Base-by-base conservation (phyloP, 2,888 invertebrate species). In the Alviniconcha strummeri region DNA sequence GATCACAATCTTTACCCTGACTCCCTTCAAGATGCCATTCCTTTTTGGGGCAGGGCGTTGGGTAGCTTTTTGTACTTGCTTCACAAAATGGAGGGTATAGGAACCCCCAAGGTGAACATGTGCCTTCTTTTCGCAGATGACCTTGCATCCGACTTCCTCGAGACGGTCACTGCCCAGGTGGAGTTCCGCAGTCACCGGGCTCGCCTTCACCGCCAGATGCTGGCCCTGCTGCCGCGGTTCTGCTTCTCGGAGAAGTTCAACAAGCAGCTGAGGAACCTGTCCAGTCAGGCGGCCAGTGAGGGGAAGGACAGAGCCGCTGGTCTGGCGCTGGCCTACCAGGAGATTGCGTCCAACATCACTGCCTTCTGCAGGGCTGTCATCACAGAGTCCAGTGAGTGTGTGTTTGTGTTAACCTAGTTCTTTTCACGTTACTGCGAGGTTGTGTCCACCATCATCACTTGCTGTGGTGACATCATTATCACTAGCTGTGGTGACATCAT, bases 181-280 rank as follows among this genome's bases (percentile, higher is more conserved):
- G 93, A 93, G 89, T 91, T 92, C 85, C 87, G 89, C 80, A 91
- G 92, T 83, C 92, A 92, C 76, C 86, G 93, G 15, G 95, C 95
- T 89, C 95, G 97, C 15, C 94, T 97, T 85, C 96, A 96, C 91
- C 95, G 96, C 87, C 95, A 97, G 72, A 96, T 97, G 96, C 93
- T 97, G 83, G 95, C 96, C 0, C 94, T 97, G 81, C 95, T 97
- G 86, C 95, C 96, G 5, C 95, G 96, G 85, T 97, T 97, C 88
- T 89, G 90, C 81, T 88, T 91, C 69, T 91, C 91, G 7, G 93
- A 92, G 76, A 89, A 88, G 56, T 87, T 91, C 5, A 86, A 85
- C 83, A 91, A 91, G 85, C 91, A 92, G 85, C 86, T 92, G 76
- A 87, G 87, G 78, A 89, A 87, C 81, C 84, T 90, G 19, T 88